Base-by-base conservation (phyloP, 2,888 invertebrate genomes). In the Drosophila histrio region DNA sequence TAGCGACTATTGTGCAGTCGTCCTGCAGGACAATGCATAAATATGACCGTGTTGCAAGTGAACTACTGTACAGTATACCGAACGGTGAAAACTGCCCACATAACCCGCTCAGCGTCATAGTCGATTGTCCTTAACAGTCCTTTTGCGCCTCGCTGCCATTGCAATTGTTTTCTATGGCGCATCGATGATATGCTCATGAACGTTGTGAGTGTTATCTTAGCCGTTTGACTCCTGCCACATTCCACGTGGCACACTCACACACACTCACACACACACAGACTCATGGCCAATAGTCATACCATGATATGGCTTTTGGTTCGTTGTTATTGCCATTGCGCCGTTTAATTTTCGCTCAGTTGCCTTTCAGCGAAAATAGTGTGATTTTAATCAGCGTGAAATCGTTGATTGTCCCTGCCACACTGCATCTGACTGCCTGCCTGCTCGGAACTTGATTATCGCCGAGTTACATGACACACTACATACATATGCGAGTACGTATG, bases 311-410 rank as follows among this genome's bases (percentile, higher is more conserved):
- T 26, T 15, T 28, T 47, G 21, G 9, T 17, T n/a, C 30, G 26
- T 21, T 46, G 50, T 50, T 60, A 59, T 64, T 60, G 75, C 59
- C 58, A 60, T 52, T 66, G 72, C 36, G 50, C 13, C 59, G 64
- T 71, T 82, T 87, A 67, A 78, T 78, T 76, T 71, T 47, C 73
- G 54, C 68, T 70, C 67, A 57, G 56, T 52, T 77, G 53, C 44
- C 64, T 13, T 36, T 7, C 62, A n/a, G 60, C 47, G 62, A 68
- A 70, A 69, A 71, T 72, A 64, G 69, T 67, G 69, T 57, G 85
- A 85, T 85, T 82, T 80, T 85, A 82, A 82, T 84, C 80, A 83
- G 79, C 69, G 62, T 72, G 65, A 68, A 77, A 79, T 68, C 72
- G 77, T 72, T 79, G 83, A 81, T 69, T 74, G 72, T 66, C 43